Base-by-base conservation (phyloP, 2,888 invertebrate genomes). In the Hymenopus coronatus region DNA sequence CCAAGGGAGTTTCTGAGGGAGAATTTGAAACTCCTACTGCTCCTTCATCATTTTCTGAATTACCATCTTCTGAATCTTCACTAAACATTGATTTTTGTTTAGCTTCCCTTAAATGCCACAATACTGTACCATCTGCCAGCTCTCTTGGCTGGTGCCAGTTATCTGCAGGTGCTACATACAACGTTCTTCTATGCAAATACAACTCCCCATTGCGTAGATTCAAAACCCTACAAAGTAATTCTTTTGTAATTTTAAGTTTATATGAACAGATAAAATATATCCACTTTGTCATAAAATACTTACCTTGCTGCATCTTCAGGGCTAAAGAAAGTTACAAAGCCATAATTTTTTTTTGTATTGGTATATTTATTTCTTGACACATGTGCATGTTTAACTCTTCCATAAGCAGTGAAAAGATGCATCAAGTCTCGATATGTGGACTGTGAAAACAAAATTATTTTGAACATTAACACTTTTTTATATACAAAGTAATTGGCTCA, bases 121-220 rank as follows among this genome's bases (percentile, higher is more conserved):
- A 7, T 4, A 90, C 82, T 7, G 28, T 88, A 12, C 90, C 90
- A 84, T 89, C 89, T 25, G 89, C 81, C 15, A 86, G 28, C 83
- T 86, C 83, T n/a, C 46, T 28, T 0, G 95, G 95, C 91, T 96
- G 95, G 92, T 95, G 95, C 95, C 95, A 95, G 89, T 95, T 94
- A 91, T 95, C 95, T 0, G 95, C 95, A 0, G 95, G 94, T 0
- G 94, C 94, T 88, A 95, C 94, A 91, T 93, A 93, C 84, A 95
- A 92, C 28, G 91, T 90, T 90, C 92, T 91, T 89, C 92, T 92
- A 88, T 93, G 93, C 25, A 93, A 91, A 88, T 91, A 91, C 89
- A 93, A 92, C 85, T 91, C 90, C 90, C 87, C 87, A 4, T 3
- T 25, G 27, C 27, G n/a, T 33, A 87, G 14, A 6, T 28, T 82